Base-by-base conservation (phyloP, 1,140 invertebrate species). In the Drosophila bipectinata region DNA sequence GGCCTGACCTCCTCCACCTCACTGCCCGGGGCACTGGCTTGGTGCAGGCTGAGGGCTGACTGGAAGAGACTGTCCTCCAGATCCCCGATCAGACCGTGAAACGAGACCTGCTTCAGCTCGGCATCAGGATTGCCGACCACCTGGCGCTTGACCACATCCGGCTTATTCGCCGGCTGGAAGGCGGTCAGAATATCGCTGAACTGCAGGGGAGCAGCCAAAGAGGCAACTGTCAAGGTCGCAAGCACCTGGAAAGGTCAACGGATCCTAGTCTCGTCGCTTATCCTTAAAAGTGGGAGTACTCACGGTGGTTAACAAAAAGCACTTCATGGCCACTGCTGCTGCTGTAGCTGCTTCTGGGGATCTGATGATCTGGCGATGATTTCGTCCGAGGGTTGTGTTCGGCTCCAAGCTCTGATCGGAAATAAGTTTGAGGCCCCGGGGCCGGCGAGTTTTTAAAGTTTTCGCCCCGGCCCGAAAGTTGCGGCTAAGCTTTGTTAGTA, bases 31-130 rank as follows among this genome's bases (percentile, higher is more conserved):
- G 56, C 72, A 49, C 63, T 68, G 15, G 79, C 79, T 3, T 69
- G 69, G 15, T 77, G 45, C 45, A 90, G 21, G 32, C 82, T 91
- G 30, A 90, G 44, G 0, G 90, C 90, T 0, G 90, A 91, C 52
- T 84, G 69, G 30, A 91, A 91, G 12, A 91, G 48, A 45, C 83
- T 90, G 48, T 85, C 63, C 72, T 91, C 90, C 30, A 91, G 53
- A 52, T 91, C 62, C 9, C 85, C 90, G 39, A 91, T 90, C 8
- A 91, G 54, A 4, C 77, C 71, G 7, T 88, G 72, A 14, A 91
- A 79, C 0, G 90, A 91, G 15, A 91, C 62, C 62, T 90, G 90
- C 52, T 91, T 91, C 12, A 91, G 66, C 57, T 79, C 51, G 12
- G 39, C 72, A 57, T 91, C 90, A 5, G 71, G 18, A 67, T 88